Evolutionary conservation across 2,113 vertebrate genomes (phyloP).

Genomic region (Paratilapia polleni): DNA sequence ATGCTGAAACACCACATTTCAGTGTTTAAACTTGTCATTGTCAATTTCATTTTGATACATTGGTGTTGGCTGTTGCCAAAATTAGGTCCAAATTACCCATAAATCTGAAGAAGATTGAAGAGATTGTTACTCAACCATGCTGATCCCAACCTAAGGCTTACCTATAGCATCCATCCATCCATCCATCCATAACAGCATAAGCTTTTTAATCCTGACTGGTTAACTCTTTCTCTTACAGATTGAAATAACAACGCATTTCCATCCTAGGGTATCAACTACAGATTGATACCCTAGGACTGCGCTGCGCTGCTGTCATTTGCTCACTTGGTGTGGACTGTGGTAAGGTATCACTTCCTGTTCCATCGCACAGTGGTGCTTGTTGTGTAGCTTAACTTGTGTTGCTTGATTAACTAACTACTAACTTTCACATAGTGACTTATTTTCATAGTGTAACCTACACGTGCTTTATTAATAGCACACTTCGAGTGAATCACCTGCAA

Average conservation of each 20-base stretch:
- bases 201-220: not conserved
- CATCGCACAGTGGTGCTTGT: no score
- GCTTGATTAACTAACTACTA: no score
- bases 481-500: no score
- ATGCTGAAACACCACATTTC: conserved; percentile 33
- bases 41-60: conserved; percentile 18
- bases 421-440: no score
- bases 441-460: no score
- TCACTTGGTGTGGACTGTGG: no score
- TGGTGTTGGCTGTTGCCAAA: not conserved
- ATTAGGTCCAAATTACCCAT: not conserved
- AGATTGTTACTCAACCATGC: not conserved
- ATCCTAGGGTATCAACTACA: not conserved
- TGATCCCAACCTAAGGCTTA: not conserved
- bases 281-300: no score
- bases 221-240: not conserved
- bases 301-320: no score
- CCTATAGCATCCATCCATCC: not conserved
- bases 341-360: no score
- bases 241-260: not conserved
- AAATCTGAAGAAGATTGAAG: not conserved
- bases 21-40: conserved; percentile 23
- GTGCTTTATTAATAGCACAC: no score
- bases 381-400: no score
- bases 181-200: not conserved